These are phyloP conservation scores for Microtus pennsylvanicus DNA, from an alignment of 2,113 vertebrate genomes.

Conservation along the genomic window DNA sequence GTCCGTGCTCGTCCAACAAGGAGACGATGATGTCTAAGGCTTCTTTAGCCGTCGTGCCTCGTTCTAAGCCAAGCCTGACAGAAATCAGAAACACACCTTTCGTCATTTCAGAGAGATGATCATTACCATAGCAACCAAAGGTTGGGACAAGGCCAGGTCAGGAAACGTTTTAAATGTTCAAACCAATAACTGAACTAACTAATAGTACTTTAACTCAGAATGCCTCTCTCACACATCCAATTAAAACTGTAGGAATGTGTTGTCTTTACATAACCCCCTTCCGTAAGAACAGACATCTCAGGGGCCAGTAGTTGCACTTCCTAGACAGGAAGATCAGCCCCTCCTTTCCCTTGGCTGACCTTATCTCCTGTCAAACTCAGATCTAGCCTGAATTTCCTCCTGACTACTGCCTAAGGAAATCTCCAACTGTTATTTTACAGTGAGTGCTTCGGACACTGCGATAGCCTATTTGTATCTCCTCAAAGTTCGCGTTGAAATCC, in stretches of 20 bases:
- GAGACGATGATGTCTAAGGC: constrained; percentile 88
- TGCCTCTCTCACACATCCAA: too few relatives aligned
- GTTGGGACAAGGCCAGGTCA: not conserved
- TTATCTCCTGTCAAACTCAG: not conserved
- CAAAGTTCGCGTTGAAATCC: not conserved
- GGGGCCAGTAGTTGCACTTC: not conserved
- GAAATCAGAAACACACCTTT: not conserved
- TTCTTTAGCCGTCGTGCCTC: constrained; percentile 88
- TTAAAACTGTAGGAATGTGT: not conserved
- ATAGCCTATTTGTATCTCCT: not conserved
- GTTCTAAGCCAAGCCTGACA: constrained; percentile 89
- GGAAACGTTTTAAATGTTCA: not conserved
- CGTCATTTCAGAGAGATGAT: not conserved
- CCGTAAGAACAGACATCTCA: not conserved
- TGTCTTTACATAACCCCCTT: not conserved
- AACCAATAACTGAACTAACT: not conserved
- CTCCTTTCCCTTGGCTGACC: not conserved
- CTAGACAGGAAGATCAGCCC: not conserved
- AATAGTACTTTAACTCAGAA: not conserved
- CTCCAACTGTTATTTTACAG: not conserved
- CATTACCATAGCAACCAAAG: not conserved
- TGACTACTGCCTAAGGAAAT: not conserved
- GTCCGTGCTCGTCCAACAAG: constrained; percentile 88
- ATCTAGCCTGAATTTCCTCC: not conserved
- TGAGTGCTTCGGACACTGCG: not conserved